Percentiles rank a stretch among this genome's conserved stretches.
Conservation (phyloP, 2,797 vertebrate genomes). For the Pipistrellus pygmaeus region DNA sequence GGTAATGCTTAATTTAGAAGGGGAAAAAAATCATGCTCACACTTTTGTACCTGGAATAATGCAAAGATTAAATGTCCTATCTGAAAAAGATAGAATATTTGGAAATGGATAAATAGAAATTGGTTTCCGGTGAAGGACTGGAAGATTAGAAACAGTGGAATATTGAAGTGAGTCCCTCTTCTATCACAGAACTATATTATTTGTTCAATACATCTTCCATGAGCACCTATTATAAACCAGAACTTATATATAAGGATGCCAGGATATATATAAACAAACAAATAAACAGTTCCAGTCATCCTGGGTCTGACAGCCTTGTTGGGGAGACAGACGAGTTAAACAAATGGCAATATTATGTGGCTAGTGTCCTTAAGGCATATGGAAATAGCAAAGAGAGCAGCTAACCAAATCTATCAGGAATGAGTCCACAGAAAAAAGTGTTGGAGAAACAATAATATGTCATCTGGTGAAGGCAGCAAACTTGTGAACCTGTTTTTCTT, state of each 20-base stretch:
- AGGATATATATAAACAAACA: neutral
- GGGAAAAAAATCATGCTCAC: neutral
- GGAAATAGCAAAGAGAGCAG: neutral
- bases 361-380: neutral
- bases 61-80: neutral
- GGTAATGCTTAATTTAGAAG: neutral
- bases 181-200: neutral
- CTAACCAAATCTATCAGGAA: neutral
- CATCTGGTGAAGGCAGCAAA: constrained; percentile 70
- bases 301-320: neutral
- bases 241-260: neutral
- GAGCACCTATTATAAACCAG: neutral
- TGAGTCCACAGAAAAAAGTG: neutral
- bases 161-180: neutral
- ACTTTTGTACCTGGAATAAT: neutral
- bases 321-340: neutral
- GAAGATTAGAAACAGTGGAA: neutral
- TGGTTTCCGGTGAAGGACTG: neutral
- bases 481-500: constrained; percentile 73
- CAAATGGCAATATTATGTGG: neutral
- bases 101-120: neutral
- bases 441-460: constrained; percentile 49
- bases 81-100: neutral
- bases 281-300: neutral
- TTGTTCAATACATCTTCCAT: neutral